phyloP scores from a whole-genome alignment of 2,888 invertebrate genomes.

The Lypha dubia region DNA sequence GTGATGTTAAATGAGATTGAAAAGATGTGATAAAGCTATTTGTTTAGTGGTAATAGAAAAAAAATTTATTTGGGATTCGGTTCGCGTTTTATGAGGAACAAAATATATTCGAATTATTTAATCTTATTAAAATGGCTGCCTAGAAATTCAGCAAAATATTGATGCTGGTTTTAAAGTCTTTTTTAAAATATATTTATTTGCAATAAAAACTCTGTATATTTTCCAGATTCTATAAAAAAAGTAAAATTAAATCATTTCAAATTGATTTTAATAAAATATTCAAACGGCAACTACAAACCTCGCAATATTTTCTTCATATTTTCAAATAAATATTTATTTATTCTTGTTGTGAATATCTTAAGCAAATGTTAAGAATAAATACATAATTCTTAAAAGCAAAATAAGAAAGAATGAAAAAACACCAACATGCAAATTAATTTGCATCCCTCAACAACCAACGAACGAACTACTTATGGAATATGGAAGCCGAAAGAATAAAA shows the following conservation, averaged over 20 bases:
- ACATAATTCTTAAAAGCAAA: constrained; percentile 32
- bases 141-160: no score
- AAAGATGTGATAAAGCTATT: background rate
- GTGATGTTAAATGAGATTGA: background rate
- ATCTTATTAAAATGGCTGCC: no score
- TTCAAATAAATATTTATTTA: constrained; percentile 34
- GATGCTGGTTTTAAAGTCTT: no score
- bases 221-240: background rate
- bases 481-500: constrained; percentile 4
- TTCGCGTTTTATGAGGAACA: no score
- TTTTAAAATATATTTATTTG: background rate
- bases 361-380: constrained; percentile 45
- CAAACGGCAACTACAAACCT: background rate
- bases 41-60: no score
- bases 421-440: constrained; percentile 47
- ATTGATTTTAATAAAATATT: background rate
- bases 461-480: constrained; percentile 13
- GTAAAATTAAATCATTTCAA: background rate
- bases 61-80: background rate
- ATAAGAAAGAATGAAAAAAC: constrained; percentile 2
- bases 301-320: background rate
- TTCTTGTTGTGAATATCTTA: background rate
- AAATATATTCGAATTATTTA: no score
- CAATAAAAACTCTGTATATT: background rate
- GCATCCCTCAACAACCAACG: constrained; percentile 50